Evolutionary conservation across 2,113 vertebrate genomes (phyloP).

Genomic region (Numida meleagris): DNA sequence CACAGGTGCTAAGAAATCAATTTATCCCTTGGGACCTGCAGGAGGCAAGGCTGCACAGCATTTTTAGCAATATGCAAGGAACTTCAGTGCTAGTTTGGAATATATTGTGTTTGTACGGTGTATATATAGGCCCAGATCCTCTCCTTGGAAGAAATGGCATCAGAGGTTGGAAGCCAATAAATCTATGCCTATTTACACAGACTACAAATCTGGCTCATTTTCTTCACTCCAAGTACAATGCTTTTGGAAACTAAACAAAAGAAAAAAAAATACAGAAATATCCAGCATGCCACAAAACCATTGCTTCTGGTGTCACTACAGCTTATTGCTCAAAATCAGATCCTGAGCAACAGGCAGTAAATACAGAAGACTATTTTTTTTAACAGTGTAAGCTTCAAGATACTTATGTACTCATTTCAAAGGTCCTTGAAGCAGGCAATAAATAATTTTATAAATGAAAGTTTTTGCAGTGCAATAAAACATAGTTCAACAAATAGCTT

Average conservation of each 20-base stretch:
- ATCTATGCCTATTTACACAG: background rate
- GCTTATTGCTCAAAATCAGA: background rate
- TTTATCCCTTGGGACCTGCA: constrained; percentile 13
- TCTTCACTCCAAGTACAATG: background rate
- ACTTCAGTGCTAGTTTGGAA: background rate
- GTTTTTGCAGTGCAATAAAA: background rate
- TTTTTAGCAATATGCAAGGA: background rate
- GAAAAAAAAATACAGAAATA: background rate
- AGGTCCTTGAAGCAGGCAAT: background rate
- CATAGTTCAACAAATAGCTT: background rate
- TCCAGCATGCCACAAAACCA: background rate
- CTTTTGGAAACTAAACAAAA: background rate
- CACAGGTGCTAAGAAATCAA: constrained; percentile 32
- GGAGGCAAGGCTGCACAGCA: background rate
- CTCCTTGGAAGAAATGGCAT: background rate
- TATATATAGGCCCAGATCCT: background rate
- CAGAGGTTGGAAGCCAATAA: background rate
- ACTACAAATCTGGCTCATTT: background rate
- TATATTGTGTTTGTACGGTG: background rate
- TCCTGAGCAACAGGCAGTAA: background rate
- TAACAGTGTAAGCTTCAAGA: background rate
- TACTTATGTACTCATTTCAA: background rate
- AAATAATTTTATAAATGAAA: background rate
- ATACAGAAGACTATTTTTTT: background rate
- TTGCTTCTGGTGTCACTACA: background rate